These are phyloP conservation scores for Aphelinus atriplicis DNA, from an alignment of 1,140 invertebrate species.

Conservation along the genomic window DNA sequence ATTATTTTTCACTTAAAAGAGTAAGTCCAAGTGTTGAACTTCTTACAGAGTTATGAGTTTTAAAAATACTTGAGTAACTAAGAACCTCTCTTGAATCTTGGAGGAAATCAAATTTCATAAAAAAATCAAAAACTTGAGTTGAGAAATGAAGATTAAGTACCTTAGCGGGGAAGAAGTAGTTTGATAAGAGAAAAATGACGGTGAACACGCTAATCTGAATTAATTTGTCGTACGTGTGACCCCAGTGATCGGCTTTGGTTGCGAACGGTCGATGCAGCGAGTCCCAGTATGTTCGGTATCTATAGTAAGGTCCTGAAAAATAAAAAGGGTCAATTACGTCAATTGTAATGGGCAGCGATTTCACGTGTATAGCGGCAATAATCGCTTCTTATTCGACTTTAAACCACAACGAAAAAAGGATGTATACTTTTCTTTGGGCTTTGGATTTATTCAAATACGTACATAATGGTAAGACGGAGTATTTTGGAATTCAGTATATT, in stretches of 20 bases:
- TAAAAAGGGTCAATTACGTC: neutral
- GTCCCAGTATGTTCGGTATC: slow-evolving; percentile 86
- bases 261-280: slow-evolving; percentile 77
- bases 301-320: slow-evolving; percentile 85
- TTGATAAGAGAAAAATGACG: slow-evolving; percentile 74
- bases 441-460: too few relatives aligned
- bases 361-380: too few relatives aligned
- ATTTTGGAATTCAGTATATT: too few relatives aligned
- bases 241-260: slow-evolving; percentile 72
- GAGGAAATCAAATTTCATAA: slow-evolving; percentile 8
- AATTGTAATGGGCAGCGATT: too few relatives aligned
- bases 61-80: slow-evolving; percentile 3
- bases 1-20: too few relatives aligned
- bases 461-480: too few relatives aligned
- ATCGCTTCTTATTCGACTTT: too few relatives aligned
- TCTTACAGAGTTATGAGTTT: too few relatives aligned
- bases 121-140: neutral
- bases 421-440: too few relatives aligned
- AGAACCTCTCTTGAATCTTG: neutral
- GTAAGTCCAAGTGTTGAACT: too few relatives aligned
- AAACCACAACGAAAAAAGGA: too few relatives aligned
- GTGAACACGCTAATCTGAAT: slow-evolving; percentile 76
- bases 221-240: slow-evolving; percentile 73
- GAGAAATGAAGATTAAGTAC: slow-evolving; percentile 64
- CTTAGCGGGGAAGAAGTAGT: slow-evolving; percentile 77